Conservation (phyloP, 2,113 vertebrate species). For the Austrofundulus limnaeus region DNA sequence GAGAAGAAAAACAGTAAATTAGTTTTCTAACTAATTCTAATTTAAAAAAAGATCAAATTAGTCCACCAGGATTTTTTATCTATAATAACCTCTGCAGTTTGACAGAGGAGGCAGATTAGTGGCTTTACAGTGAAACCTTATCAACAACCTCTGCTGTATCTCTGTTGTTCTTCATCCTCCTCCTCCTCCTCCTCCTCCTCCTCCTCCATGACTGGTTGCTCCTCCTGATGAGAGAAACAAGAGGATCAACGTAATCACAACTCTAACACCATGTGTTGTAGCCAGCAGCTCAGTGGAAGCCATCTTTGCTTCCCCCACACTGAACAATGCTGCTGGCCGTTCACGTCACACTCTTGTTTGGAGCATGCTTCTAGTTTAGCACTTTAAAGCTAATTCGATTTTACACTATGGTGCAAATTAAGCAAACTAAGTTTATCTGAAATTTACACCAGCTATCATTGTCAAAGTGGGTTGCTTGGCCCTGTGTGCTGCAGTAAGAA, state of each 20-base stretch:
- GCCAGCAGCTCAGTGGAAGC: conserved; percentile 16
- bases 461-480: neutral
- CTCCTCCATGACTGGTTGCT: conserved; percentile 4
- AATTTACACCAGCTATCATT: conserved; percentile 6
- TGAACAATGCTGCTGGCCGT: conserved; percentile 7
- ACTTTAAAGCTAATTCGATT: conserved; percentile 30
- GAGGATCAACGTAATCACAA: conserved; percentile 35
- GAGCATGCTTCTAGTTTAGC: conserved; percentile 10
- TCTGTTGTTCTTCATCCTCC: neutral
- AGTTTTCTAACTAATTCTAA: neutral
- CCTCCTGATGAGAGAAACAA: conserved; percentile 26
- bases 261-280: conserved; percentile 19
- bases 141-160: too few species aligned
- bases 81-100: neutral
- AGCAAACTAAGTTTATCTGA: conserved; percentile 14
- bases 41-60: neutral
- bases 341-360: conserved; percentile 13
- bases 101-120: neutral
- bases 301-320: conserved; percentile 15
- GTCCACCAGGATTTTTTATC: neutral
- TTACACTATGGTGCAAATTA: conserved; percentile 6
- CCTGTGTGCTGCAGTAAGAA: too few species aligned
- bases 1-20: neutral
- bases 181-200: neutral
- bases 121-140: neutral